Conservation (phyloP, 2,888 invertebrate genomes). For the Leucophora obtusa region DNA sequence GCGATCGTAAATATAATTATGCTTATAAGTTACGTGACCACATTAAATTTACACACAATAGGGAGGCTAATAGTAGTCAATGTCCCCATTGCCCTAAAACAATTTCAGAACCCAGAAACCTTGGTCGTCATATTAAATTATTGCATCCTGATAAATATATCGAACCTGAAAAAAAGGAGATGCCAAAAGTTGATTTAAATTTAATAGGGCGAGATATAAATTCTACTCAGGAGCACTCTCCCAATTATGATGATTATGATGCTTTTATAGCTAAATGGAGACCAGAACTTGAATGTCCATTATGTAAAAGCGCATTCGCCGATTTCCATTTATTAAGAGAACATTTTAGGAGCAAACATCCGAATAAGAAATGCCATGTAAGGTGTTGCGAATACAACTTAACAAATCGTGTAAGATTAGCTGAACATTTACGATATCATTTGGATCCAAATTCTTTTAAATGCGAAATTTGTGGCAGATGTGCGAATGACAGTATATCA, state of each 20-base stretch:
- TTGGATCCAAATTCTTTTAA: constrained; percentile 67
- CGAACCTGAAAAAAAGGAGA: background rate
- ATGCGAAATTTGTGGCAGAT: constrained; percentile 65
- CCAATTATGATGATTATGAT: background rate
- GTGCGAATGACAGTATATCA: constrained; percentile 58
- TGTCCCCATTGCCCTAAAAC: background rate
- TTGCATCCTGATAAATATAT: background rate
- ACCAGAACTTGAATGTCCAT: constrained; percentile 63
- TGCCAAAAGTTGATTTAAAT: background rate
- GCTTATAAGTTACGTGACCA: background rate
- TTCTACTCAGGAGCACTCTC: background rate
- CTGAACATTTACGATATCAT: constrained; percentile 67
- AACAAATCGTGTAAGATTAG: constrained; percentile 64
- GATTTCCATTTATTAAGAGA: constrained; percentile 61
- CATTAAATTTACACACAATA: background rate
- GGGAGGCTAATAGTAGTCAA: background rate
- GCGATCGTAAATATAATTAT: background rate
- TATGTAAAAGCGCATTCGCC: constrained; percentile 54
- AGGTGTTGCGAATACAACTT: constrained; percentile 67
- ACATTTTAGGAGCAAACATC: constrained; percentile 66
- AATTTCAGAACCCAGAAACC: background rate
- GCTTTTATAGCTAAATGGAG: constrained; percentile 65
- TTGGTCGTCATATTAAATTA: background rate
- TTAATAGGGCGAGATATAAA: background rate
- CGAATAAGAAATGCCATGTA: constrained; percentile 60